These are phyloP conservation scores for Ophioderma brevispina DNA, from an alignment of 35 echinoderm and acorn worm species.

Conservation along the genomic window DNA sequence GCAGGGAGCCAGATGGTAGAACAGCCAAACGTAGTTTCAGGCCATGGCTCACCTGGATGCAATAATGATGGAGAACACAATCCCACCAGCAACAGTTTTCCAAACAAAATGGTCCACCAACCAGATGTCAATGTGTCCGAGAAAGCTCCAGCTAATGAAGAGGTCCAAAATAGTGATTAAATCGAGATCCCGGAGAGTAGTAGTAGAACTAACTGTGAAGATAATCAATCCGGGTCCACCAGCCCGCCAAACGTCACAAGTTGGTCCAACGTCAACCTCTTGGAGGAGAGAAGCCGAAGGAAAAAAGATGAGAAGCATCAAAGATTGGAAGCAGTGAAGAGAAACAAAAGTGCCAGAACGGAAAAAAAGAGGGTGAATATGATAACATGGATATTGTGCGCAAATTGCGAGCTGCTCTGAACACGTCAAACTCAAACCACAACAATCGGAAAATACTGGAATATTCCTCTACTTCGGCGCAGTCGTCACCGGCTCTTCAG, in stretches of 20 bases:
- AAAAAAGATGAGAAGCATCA: too few relatives aligned
- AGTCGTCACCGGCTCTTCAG: background rate
- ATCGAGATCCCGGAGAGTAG: background rate
- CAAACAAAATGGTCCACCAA: too few relatives aligned
- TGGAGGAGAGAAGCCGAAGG: background rate
- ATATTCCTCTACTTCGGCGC: background rate
- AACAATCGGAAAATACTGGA: slow-evolving; percentile 9
- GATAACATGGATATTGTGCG: slow-evolving; percentile 1
- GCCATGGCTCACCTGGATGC: too few relatives aligned
- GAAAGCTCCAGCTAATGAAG: background rate
- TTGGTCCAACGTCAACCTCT: background rate
- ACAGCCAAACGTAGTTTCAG: too few relatives aligned
- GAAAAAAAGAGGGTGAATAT: background rate
- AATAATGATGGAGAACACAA: too few relatives aligned
- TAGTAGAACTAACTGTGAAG: background rate
- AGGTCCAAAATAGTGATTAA: background rate
- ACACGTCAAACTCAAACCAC: background rate
- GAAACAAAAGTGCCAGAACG: background rate
- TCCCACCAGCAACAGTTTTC: too few relatives aligned
- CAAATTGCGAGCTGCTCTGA: background rate
- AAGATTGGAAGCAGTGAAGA: background rate
- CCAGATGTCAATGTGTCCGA: background rate
- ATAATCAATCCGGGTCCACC: background rate
- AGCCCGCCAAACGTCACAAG: background rate
- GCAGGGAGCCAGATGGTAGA: too few relatives aligned